These are phyloP conservation scores for Tiliacea aurago DNA, from an alignment of 2,888 invertebrate genomes.

Conservation along the genomic window DNA sequence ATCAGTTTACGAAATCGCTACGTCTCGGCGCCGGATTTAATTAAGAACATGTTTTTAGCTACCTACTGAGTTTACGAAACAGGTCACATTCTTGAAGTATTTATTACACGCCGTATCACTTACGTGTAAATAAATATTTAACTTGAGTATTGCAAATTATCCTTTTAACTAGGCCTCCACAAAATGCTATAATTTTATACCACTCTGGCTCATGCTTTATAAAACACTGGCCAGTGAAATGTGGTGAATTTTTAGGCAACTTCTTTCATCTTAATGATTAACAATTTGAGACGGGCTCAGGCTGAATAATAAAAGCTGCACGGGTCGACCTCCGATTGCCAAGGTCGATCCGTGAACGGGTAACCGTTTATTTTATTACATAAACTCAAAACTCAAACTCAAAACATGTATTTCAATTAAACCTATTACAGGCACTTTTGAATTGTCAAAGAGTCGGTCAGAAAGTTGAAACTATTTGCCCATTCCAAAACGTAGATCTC, in stretches of 20 bases:
- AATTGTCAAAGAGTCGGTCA: too few species aligned
- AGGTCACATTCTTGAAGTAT: slow-evolving; percentile 51
- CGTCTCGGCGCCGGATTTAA: slow-evolving; percentile 58
- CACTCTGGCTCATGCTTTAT: too few species aligned
- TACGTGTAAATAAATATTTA: slow-evolving; percentile 44
- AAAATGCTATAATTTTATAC: not conserved
- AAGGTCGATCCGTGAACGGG: not conserved
- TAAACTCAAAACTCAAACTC: too few species aligned
- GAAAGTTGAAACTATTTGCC: too few species aligned
- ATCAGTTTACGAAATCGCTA: slow-evolving; percentile 56
- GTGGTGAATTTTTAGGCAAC: not conserved
- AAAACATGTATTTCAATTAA: too few species aligned
- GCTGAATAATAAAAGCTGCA: not conserved
- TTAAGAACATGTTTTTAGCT: slow-evolving; percentile 58
- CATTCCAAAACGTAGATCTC: too few species aligned
- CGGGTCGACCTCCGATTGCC: not conserved
- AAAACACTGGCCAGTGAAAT: not conserved
- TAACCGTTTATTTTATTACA: not conserved
- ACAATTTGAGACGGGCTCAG: not conserved
- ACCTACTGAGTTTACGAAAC: slow-evolving; percentile 41
- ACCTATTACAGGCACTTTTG: too few species aligned
- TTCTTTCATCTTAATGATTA: not conserved
- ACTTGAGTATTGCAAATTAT: slow-evolving; percentile 21
- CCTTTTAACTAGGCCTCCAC: not conserved
- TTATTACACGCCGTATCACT: slow-evolving; percentile 43